These are phyloP conservation scores for Lagenorhynchus albirostris DNA, from an alignment of 2,113 vertebrate species.

Conservation along the genomic window DNA sequence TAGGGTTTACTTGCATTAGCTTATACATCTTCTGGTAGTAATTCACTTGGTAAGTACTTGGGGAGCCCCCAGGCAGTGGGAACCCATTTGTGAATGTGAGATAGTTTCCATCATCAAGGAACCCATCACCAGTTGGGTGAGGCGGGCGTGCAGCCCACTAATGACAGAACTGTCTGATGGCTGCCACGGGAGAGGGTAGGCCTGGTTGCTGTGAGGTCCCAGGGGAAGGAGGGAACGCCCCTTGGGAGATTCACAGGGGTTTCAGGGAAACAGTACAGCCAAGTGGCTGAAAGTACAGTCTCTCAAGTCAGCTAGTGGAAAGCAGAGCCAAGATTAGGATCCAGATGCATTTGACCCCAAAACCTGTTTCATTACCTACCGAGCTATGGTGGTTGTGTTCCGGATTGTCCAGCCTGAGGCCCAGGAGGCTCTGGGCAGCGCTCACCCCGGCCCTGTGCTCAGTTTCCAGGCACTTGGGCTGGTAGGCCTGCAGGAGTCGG, in stretches of 20 bases:
- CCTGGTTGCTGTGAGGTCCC: not conserved
- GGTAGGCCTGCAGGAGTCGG: conserved; percentile 87
- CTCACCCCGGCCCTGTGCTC: not conserved
- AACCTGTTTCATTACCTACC: not conserved
- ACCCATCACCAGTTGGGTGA: not conserved
- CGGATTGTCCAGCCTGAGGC: not conserved
- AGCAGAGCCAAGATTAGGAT: not conserved
- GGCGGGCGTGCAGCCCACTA: not conserved
- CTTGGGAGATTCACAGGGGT: not conserved
- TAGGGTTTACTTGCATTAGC: not conserved
- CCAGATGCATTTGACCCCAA: not conserved
- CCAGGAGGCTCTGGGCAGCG: fast-evolving
- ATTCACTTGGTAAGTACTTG: not conserved
- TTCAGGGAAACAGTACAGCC: not conserved
- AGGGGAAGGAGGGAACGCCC: not conserved
- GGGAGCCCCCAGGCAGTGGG: not conserved
- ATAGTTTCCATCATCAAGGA: not conserved
- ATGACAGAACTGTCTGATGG: not conserved
- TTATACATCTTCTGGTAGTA: not conserved
- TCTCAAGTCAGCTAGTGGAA: not conserved
- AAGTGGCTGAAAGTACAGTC: not conserved
- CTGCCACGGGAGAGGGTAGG: not conserved
- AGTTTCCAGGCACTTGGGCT: conserved; percentile 92
- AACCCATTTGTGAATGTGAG: not conserved
- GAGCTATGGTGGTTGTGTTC: not conserved